Base-by-base conservation (phyloP, 2,797 vertebrate genomes). In the Gambusia yucatana region DNA sequence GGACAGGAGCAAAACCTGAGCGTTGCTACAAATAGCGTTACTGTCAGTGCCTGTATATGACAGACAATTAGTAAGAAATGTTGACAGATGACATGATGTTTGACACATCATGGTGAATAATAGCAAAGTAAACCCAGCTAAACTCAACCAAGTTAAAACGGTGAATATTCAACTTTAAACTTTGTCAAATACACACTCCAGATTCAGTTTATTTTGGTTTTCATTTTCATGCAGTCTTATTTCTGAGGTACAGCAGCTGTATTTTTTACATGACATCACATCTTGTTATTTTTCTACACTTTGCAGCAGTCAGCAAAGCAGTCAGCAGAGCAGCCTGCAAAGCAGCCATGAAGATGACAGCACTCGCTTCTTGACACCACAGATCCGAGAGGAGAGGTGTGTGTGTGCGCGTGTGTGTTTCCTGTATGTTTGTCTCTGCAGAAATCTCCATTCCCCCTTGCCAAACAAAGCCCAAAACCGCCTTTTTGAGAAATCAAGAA, bases 311-410 rank as follows among this genome's bases (percentile, higher is more conserved):
- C 89, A 88, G 67, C 87, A 82, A 65, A 91, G 92, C 94, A 97
- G 97, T 83, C 95, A 95, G 82, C 96, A 97, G 89, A 95, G 94
- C 94, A 97, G 97, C 81, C 97, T 96, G 86, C 97, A 97, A 79
- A 98, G 97, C 92, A 98, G 97, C 95, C 97, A 98, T 6, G 97
- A 99, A 0, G 98, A 99, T 2, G 98, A 98, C 76, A 80, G 84
- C 0, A 89, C 90, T 63, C 96, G 97, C 14, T 97, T 98, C 96
- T 82, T 99, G 96, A 98, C 96, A 90, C 97, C 98, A 46, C 89
- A 89, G 20, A 82, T 82, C 48, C 84, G 88, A 0, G 96, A 97
- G 77, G 97, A 97, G 92, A 96, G 97, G 55, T 78, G 43, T 22
- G 17, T 10, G 25, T 47, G 97, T 98, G 33, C 10, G 63, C 41